Percentiles rank a stretch among this genome's conserved stretches.
phyloP scores from a whole-genome alignment of 2,888 invertebrate species.

The Acrocyrtus sp. region DNA sequence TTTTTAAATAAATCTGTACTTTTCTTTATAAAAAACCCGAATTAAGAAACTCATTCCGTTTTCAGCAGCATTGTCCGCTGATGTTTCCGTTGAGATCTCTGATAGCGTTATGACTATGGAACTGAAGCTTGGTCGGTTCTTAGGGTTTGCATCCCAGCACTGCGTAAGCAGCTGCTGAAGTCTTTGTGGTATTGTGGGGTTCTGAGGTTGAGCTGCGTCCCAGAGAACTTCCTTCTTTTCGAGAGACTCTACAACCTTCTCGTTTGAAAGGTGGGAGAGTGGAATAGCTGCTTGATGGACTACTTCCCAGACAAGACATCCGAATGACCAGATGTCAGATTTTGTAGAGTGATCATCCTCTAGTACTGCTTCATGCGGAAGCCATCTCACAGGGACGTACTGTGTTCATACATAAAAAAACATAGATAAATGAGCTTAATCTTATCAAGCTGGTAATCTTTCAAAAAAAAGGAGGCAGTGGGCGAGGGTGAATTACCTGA shows the following conservation, averaged over 20 bases:
- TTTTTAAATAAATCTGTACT: no score
- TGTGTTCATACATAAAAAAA: no score
- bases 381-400: constrained; percentile 89
- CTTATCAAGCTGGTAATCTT: no score
- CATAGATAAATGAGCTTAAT: no score
- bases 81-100: constrained; percentile 53
- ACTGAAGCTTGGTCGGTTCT: constrained; percentile 61
- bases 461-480: no score
- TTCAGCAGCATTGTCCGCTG: not conserved
- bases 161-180: constrained; percentile 51
- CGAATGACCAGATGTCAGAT: constrained; percentile 93
- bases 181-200: constrained; percentile 34
- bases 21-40: no score
- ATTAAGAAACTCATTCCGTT: no score
- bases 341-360: constrained; percentile 93
- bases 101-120: constrained; percentile 57
- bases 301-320: constrained; percentile 90
- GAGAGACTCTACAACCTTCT: constrained; percentile 75
- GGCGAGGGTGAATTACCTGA: no score
- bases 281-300: constrained; percentile 82
- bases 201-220: constrained; percentile 43
- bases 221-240: constrained; percentile 67
- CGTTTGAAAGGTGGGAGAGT: constrained; percentile 79
- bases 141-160: constrained; percentile 60
- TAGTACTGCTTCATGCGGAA: constrained; percentile 87